Conservation (phyloP, 2,113 vertebrate species). For the Spermophilus dauricus region DNA sequence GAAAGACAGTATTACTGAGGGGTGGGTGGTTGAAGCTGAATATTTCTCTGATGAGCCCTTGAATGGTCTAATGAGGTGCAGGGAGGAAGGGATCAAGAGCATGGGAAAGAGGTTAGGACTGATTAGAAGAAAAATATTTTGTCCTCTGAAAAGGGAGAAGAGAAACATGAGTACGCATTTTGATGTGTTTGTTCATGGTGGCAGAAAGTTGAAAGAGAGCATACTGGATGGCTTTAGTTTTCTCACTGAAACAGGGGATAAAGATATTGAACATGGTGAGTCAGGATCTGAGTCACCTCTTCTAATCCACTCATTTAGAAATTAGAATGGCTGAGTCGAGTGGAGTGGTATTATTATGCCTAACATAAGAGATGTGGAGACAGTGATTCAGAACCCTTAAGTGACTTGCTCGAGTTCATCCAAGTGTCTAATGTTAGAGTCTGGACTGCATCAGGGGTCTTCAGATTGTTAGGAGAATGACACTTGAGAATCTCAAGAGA, state of each 20-base stretch:
- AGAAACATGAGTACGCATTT: not conserved
- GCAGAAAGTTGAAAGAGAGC: constrained; percentile 21
- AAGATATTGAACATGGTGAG: constrained; percentile 21
- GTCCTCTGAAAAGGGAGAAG: not conserved
- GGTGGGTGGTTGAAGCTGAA: not conserved
- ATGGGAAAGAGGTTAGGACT: not conserved
- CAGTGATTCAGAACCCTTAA: constrained; percentile 55
- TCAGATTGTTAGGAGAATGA: not conserved
- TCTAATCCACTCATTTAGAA: constrained; percentile 55
- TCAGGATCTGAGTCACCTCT: constrained; percentile 55
- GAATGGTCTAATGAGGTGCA: not conserved
- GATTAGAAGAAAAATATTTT: not conserved
- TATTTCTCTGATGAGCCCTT: not conserved
- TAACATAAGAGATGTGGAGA: constrained; percentile 32
- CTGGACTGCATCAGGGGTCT: not conserved
- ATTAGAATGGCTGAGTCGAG: not conserved
- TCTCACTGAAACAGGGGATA: not conserved
- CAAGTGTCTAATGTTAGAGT: not conserved
- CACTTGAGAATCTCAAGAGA: constrained; percentile 11
- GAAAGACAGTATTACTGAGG: not conserved
- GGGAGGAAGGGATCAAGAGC: not conserved
- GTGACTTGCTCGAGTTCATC: constrained; percentile 29
- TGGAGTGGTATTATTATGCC: constrained; percentile 34
- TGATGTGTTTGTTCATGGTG: not conserved
- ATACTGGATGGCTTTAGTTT: constrained; percentile 25